phyloP scores from a whole-genome alignment of 2,113 vertebrate species.

The Cebidichthys violaceus region DNA sequence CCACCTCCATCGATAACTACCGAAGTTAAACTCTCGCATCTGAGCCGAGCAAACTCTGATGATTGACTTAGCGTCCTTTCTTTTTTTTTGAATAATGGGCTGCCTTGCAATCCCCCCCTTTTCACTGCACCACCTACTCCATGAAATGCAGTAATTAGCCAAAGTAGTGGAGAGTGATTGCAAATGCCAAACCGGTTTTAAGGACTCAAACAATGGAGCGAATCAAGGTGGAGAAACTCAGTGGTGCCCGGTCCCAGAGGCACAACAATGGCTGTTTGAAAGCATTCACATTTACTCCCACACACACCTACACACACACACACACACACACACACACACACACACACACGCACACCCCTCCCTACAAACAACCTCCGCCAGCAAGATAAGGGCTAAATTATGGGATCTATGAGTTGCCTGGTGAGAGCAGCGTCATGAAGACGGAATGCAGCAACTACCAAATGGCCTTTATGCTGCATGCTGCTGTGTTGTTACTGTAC shows the following conservation, averaged over 20 bases:
- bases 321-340: conserved; percentile 1
- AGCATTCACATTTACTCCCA: conserved; percentile 9
- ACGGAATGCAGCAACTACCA: conserved; percentile 58
- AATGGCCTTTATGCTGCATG: conserved; percentile 62
- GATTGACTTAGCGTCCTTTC: conserved; percentile 40
- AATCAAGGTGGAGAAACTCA: conserved; percentile 51
- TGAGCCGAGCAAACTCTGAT: conserved; percentile 43
- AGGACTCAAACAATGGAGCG: conserved; percentile 65
- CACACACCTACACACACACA: conserved; percentile 6
- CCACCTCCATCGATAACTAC: conserved; percentile 54
- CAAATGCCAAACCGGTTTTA: conserved; percentile 58
- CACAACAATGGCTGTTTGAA: conserved; percentile 22
- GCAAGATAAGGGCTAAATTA: conserved; percentile 73
- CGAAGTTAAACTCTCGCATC: conserved; percentile 52
- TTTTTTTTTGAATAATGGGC: not conserved
- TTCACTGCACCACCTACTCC: conserved; percentile 43
- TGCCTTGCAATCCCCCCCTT: conserved; percentile 39
- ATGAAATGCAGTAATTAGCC: conserved; percentile 58
- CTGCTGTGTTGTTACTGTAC: conserved; percentile 9
- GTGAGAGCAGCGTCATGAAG: conserved; percentile 64
- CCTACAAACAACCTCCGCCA: conserved; percentile 71
- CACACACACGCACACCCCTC: conserved; percentile 19
- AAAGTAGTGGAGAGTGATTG: conserved; percentile 52
- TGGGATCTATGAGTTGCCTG: conserved; percentile 61
- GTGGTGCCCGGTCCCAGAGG: conserved; percentile 3